Evolutionary conservation across 2,113 vertebrate genomes (phyloP), one percentile per base, ranked within the genome.

Genomic region (Syngnathus typhle): DNA sequence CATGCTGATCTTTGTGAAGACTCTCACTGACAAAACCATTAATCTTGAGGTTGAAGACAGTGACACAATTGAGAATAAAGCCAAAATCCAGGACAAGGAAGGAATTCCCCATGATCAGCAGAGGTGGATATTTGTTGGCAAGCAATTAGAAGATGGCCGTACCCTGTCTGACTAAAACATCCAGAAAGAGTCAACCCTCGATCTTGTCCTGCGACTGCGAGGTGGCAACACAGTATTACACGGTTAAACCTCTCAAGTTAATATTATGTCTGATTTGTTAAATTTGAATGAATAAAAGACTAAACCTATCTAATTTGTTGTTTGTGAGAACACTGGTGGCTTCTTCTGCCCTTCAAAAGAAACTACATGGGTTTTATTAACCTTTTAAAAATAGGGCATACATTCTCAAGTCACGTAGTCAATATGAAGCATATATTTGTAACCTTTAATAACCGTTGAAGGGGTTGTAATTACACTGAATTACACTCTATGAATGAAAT

Each of bases 21-120:
- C 58, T 7, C 16, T 60, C 1, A 60, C 58, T 60, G 58, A 18
- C 1, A 60, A 60, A 10, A 60, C 58, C 18, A 19, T 60, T 36
- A 60, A 36, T 19, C 58, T 60, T 19, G 58, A 60, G 16, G 60
- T 62, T 62, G 60, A 62, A 21, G 11, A 2, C 7, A 44, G 41
- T 27, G 60, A 62, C 41, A 44, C 39, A 1, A 41, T 62, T 18
- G 60, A 62, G n/a, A 62, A 62, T 23, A 62, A 62, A 16, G 3
- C 21, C 39, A 62, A 62, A 62, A 62, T 62, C 21, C 60, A 62
- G 7, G 60, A 62, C 39, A 62, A 44, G 2, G 60, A 62, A 62
- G 60, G 60, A 1, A 62, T 62, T 62, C 60, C 60, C 3, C 39
- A n/a, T 44, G 60, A 44, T 8, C 60, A 44, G 21, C 60, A 62